A percentile compares a stretch with the other conserved stretches of the same genome.
phyloP scores from a whole-genome alignment of 1,140 invertebrate genomes.

The Drosophila malerkotliana region DNA sequence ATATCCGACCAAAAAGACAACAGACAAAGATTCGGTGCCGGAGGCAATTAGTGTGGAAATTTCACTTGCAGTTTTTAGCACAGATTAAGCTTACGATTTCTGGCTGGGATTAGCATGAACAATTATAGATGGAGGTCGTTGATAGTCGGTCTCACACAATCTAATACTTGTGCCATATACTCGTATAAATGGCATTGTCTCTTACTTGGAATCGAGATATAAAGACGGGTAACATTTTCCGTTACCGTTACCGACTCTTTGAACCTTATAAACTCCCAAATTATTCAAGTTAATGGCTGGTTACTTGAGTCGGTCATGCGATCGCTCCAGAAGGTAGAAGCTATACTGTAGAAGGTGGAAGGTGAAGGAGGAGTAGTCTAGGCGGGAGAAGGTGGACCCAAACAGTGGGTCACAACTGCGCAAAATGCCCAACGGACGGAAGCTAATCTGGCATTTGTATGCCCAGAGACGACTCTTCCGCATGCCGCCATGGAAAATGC shows the following conservation, averaged over 20 bases:
- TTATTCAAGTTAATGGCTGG: slow-evolving; percentile 52
- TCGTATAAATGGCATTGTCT: slow-evolving; percentile 23
- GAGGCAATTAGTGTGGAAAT: slow-evolving; percentile 76
- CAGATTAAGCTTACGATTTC: slow-evolving; percentile 62
- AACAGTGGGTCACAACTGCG: slow-evolving; percentile 64
- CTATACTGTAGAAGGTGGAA: neutral
- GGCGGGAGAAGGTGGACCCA: slow-evolving; percentile 9
- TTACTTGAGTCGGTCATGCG: slow-evolving; percentile 55
- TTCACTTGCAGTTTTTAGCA: slow-evolving; percentile 77
- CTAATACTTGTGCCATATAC: slow-evolving; percentile 24
- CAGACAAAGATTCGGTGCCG: slow-evolving; percentile 62
- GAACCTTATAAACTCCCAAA: slow-evolving; percentile 24
- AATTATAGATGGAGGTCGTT: slow-evolving; percentile 77
- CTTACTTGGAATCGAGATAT: slow-evolving; percentile 35
- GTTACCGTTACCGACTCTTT: slow-evolving; percentile 39
- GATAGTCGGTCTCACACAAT: slow-evolving; percentile 38
- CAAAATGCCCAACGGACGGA: slow-evolving; percentile 37
- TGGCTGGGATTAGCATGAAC: slow-evolving; percentile 69
- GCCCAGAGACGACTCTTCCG: slow-evolving; percentile 64
- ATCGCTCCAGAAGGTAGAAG: slow-evolving; percentile 20
- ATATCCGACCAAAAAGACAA: slow-evolving; percentile 52
- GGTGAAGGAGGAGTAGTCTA: slow-evolving; percentile 2
- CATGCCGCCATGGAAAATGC: slow-evolving; percentile 38
- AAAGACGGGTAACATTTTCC: slow-evolving; percentile 47
- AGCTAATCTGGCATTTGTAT: slow-evolving; percentile 67